phyloP scores from a whole-genome alignment of 2,888 invertebrate species.

The Molorchus minor region DNA sequence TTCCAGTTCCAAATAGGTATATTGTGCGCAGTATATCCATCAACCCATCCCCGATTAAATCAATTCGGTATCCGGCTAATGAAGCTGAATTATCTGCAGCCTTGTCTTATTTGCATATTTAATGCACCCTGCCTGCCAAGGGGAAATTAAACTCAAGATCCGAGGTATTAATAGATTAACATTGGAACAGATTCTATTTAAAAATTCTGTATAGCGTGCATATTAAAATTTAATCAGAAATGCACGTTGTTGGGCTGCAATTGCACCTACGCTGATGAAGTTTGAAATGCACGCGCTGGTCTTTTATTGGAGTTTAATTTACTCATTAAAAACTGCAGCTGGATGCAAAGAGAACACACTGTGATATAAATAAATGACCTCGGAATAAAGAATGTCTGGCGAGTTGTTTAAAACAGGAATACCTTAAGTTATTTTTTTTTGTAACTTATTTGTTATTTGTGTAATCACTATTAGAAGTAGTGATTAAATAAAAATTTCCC shows the following conservation, averaged over 20 bases:
- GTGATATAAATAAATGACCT: too few species aligned
- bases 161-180: conserved; percentile 33
- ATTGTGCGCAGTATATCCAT: too few species aligned
- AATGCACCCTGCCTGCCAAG: conserved; percentile 34
- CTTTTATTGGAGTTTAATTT: not conserved
- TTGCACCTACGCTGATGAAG: not conserved
- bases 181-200: not conserved
- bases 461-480: too few species aligned
- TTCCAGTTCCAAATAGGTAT: too few species aligned
- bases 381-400: too few species aligned
- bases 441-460: too few species aligned
- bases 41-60: too few species aligned
- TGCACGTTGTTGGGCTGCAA: not conserved
- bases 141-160: conserved; percentile 31
- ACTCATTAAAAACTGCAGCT: not conserved
- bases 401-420: conserved; percentile 8
- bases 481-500: too few species aligned
- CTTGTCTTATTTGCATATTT: conserved; percentile 44
- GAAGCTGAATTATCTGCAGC: conserved; percentile 42
- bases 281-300: not conserved
- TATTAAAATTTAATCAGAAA: not conserved
- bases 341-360: not conserved
- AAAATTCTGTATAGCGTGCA: not conserved
- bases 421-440: too few species aligned
- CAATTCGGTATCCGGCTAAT: conserved; percentile 26